Evolutionary conservation across 2,888 invertebrate species (phyloP).

Genomic region (Drosophila falleni): DNA sequence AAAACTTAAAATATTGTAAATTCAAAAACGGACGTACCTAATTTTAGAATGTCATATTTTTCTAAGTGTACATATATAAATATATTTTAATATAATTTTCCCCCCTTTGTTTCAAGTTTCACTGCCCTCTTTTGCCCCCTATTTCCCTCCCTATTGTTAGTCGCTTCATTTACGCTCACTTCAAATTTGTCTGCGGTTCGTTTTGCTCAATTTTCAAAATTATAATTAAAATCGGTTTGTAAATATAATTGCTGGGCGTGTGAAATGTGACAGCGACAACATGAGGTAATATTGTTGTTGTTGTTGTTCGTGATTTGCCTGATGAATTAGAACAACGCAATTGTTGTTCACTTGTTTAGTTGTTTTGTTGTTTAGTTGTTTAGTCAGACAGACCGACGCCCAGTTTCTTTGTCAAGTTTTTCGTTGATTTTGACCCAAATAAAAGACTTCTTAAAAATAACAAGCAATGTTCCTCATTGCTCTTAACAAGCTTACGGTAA

Average conservation of each 20-base stretch:
- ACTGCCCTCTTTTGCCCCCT: not conserved
- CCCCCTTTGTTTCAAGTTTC: slow-evolving; percentile 10
- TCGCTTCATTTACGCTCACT: slow-evolving; percentile 64
- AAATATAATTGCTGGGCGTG: slow-evolving; percentile 75
- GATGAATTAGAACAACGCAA: slow-evolving; percentile 70
- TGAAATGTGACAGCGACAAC: slow-evolving; percentile 42
- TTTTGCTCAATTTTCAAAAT: slow-evolving; percentile 47
- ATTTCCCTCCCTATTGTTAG: slow-evolving; percentile 26
- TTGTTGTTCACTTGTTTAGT: slow-evolving; percentile 42
- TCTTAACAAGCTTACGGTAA: not conserved
- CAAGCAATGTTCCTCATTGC: slow-evolving; percentile 1
- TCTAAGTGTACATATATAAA: not conserved
- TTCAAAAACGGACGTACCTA: too few relatives aligned
- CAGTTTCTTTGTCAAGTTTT: not conserved
- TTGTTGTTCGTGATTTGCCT: slow-evolving; percentile 57
- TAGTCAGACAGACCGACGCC: slow-evolving; percentile 44
- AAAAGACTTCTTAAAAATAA: not conserved
- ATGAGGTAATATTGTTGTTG: slow-evolving; percentile 46
- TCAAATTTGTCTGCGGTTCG: slow-evolving; percentile 52
- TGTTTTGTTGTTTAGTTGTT: not conserved
- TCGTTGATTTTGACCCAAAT: not conserved
- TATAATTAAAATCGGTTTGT: slow-evolving; percentile 74
- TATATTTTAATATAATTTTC: slow-evolving; percentile 14
- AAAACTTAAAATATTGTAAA: too few relatives aligned
- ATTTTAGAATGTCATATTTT: too few relatives aligned